Conservation (phyloP, 2,888 invertebrate species). For the Apocheima hispidaria region DNA sequence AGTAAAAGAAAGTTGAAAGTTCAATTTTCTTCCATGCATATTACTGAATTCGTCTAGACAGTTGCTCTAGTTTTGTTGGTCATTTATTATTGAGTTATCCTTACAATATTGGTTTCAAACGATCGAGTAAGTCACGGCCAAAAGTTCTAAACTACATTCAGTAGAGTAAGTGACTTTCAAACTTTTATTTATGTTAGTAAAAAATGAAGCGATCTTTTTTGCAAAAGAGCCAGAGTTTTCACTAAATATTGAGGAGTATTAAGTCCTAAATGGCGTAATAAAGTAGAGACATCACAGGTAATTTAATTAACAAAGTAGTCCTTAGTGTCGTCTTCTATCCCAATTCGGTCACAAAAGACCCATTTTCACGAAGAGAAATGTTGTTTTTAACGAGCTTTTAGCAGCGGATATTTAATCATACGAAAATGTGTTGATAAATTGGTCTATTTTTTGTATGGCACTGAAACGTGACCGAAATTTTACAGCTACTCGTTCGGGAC, state of each 20-base stretch:
- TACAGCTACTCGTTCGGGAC: constrained; percentile 3
- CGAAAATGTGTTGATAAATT: constrained; percentile 20
- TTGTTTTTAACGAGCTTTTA: constrained; percentile 32
- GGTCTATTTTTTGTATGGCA: constrained; percentile 2
- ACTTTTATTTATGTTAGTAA: not conserved
- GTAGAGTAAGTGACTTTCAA: not conserved
- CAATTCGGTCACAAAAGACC: constrained; percentile 31
- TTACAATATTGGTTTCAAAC: constrained; percentile 14
- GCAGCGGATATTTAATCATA: constrained; percentile 26
- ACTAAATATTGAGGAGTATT: constrained; percentile 4
- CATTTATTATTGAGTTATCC: constrained; percentile 22
- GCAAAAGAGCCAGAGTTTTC: not conserved
- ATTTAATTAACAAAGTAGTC: constrained; percentile 30
- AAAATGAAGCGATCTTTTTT: not conserved
- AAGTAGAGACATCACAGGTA: constrained; percentile 20
- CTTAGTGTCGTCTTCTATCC: constrained; percentile 27
- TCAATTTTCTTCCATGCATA: not conserved
- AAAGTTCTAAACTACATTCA: constrained; percentile 6
- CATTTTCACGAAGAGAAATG: constrained; percentile 33
- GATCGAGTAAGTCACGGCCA: constrained; percentile 4
- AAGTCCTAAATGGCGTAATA: constrained; percentile 11
- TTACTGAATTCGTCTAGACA: constrained; percentile 34
- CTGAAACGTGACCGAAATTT: constrained; percentile 20
- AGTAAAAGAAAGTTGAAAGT: constrained; percentile 19
- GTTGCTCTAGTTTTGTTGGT: constrained; percentile 21